Conservation (phyloP, 2,797 vertebrate species). For the Lepilemur septentrionalis region DNA sequence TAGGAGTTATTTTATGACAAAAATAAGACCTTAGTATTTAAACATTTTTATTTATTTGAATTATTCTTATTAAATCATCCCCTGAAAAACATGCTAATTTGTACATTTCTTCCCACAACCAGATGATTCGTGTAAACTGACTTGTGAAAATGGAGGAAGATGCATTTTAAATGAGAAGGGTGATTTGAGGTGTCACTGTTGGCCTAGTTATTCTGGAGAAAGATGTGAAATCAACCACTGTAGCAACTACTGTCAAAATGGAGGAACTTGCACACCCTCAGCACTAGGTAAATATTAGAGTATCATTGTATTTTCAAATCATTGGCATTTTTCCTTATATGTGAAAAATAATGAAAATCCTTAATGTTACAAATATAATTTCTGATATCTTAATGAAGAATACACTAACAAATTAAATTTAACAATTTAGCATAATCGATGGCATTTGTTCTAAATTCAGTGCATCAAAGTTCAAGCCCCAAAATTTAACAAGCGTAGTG, state of each 20-base stretch:
- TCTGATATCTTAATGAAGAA: background rate
- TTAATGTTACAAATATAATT: background rate
- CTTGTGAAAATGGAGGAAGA: constrained; percentile 96
- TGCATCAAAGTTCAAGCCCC: background rate
- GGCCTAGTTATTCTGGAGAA: constrained; percentile 97
- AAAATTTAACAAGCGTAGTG: background rate
- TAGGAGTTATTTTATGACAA: background rate
- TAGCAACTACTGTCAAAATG: constrained; percentile 96
- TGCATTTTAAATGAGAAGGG: constrained; percentile 97
- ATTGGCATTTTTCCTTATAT: background rate
- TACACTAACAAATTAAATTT: background rate
- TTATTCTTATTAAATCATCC: background rate
- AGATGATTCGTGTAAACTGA: constrained; percentile 95
- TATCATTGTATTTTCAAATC: background rate
- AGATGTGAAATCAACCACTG: constrained; percentile 98
- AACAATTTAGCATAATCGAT: background rate
- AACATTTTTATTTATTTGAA: background rate
- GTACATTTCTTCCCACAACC: constrained; percentile 56
- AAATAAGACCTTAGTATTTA: background rate
- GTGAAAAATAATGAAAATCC: background rate
- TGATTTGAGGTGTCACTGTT: constrained; percentile 95
- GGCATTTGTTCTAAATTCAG: background rate
- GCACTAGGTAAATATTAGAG: constrained; percentile 89
- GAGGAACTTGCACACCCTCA: constrained; percentile 95
- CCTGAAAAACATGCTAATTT: constrained; percentile 3